A percentile compares a stretch with the other conserved stretches of the same genome.
Evolutionary conservation across 1,140 invertebrate genomes (phyloP).

Genomic region (Hylaeus volcanicus): DNA sequence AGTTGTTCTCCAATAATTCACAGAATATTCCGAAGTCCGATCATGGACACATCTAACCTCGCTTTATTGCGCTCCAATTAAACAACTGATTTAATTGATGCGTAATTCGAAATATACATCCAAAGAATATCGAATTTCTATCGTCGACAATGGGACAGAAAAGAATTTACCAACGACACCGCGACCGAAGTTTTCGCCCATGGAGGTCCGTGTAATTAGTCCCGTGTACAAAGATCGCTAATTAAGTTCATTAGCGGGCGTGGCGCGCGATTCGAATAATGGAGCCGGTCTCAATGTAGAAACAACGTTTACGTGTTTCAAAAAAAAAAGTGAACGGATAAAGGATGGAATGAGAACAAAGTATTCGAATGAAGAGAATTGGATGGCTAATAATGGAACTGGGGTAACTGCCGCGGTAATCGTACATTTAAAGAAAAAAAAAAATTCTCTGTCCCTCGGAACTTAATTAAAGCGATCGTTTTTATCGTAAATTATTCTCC

Average conservation of each 20-base stretch:
- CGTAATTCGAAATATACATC: not conserved
- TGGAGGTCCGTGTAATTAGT: slow-evolving; percentile 34
- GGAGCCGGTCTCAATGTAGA: not conserved
- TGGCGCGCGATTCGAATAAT: slow-evolving; percentile 25
- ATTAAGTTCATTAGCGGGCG: slow-evolving; percentile 48
- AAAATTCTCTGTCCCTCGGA: no score
- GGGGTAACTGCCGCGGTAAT: not conserved
- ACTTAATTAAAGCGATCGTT: no score
- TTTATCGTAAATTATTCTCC: no score
- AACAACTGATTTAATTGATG: no score
- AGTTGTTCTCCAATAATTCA: no score
- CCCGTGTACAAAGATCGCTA: slow-evolving; percentile 42
- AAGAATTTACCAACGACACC: not conserved
- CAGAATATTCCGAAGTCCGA: no score
- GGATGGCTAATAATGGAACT: not conserved
- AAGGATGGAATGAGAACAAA: not conserved
- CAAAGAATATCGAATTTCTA: not conserved
- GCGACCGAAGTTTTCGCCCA: not conserved
- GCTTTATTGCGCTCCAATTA: no score
- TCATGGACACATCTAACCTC: no score
- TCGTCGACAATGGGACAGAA: not conserved
- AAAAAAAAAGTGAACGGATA: not conserved
- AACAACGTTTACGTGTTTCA: not conserved
- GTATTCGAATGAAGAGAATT: not conserved
- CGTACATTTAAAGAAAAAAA: no score